Evolutionary conservation across 1,140 invertebrate genomes (phyloP).

Genomic region (Drosophila ananassae): DNA sequence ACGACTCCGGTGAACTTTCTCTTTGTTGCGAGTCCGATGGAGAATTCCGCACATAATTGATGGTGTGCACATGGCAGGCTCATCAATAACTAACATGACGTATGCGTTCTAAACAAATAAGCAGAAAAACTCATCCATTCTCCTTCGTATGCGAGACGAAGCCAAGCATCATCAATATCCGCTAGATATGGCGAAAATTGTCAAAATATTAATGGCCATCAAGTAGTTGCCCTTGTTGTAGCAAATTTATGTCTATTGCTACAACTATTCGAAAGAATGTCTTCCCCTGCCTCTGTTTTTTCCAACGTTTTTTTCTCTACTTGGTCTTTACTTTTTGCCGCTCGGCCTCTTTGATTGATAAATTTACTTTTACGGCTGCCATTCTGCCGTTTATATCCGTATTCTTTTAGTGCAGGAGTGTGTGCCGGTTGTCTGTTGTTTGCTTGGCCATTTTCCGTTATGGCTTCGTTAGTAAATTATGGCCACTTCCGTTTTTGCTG

Average conservation of each 20-base stretch:
- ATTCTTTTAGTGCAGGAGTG: conserved; percentile 1
- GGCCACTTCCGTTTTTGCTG: conserved; percentile 78
- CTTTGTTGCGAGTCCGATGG: conserved; percentile 3
- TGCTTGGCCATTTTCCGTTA: conserved; percentile 61
- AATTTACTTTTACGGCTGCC: conserved; percentile 59
- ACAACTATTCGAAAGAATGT: conserved; percentile 78
- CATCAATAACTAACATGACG: conserved; percentile 73
- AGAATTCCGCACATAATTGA: conserved; percentile 59
- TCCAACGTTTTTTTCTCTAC: background rate
- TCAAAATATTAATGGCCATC: conserved; percentile 78
- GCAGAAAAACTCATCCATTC: conserved; percentile 61
- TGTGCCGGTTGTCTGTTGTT: conserved; percentile 29
- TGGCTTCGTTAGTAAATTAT: conserved; percentile 81
- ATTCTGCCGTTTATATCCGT: conserved; percentile 14
- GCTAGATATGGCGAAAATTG: conserved; percentile 61
- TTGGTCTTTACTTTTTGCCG: conserved; percentile 6
- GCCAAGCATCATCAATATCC: conserved; percentile 67
- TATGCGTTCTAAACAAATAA: conserved; percentile 72
- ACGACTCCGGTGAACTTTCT: conserved; percentile 36
- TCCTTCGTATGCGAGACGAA: conserved; percentile 3
- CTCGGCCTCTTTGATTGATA: conserved; percentile 72
- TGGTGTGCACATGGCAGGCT: conserved; percentile 63
- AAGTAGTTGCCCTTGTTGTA: conserved; percentile 50
- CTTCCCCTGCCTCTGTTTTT: conserved; percentile 15
- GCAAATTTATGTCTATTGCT: conserved; percentile 59